phyloP scores from a whole-genome alignment of 2,113 vertebrate species.

The Micronycteris hirsuta region DNA sequence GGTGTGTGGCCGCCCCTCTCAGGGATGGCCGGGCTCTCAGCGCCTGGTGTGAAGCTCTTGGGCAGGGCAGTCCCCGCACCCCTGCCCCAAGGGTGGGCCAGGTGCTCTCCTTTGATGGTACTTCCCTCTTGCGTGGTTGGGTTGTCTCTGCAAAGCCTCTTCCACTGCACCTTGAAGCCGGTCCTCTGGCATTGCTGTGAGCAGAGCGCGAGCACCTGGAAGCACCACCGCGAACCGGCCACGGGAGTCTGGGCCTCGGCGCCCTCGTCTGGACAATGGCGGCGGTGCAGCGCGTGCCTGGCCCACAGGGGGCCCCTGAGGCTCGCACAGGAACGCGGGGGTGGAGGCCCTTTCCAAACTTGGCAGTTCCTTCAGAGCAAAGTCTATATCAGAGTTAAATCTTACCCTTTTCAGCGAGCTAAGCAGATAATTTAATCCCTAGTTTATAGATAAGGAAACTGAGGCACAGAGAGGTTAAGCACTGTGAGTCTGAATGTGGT shows the following conservation, averaged over 20 bases:
- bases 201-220: background rate
- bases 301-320: background rate
- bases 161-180: rapidly evolving
- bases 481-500: background rate
- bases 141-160: background rate
- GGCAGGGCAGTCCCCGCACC: background rate
- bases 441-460: background rate
- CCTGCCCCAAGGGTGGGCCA: too few relatives aligned
- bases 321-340: background rate
- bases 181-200: background rate
- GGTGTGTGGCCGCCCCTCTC: too few relatives aligned
- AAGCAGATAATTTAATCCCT: background rate
- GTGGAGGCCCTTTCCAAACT: background rate
- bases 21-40: background rate
- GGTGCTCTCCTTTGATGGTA: too few relatives aligned
- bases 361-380: background rate
- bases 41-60: background rate
- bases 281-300: background rate
- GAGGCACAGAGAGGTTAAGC: background rate
- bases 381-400: background rate
- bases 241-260: background rate
- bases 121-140: background rate
- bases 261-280: background rate
- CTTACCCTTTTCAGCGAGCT: background rate
- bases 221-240: background rate